Conservation (phyloP, 2,888 invertebrate genomes). For the Polylopha cassiicola region DNA sequence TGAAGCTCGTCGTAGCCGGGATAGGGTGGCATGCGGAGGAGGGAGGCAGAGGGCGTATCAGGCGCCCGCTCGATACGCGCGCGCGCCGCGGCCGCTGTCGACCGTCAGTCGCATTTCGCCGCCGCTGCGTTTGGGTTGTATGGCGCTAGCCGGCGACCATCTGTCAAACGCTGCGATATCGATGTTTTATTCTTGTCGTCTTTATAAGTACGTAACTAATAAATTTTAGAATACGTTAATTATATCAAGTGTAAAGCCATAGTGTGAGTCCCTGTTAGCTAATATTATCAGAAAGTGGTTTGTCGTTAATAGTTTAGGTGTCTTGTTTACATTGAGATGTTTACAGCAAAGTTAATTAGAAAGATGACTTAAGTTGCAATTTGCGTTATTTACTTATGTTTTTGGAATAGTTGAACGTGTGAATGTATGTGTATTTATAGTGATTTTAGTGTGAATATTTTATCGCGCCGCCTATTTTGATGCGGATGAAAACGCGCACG, state of each 20-base stretch:
- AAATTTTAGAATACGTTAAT: constrained; percentile 2
- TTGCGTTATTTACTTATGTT: no score
- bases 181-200: constrained; percentile 48
- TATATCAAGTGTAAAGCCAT: no score
- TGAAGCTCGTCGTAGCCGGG: constrained; percentile 32
- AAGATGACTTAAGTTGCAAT: constrained; percentile 19
- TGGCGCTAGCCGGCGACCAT: constrained; percentile 43
- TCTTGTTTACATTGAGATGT: constrained; percentile 69
- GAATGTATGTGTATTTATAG: constrained; percentile 4
- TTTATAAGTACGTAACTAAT: constrained; percentile 55
- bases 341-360: constrained; percentile 37
- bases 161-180: constrained; percentile 65
- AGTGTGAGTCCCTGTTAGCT: no score
- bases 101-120: constrained; percentile 64
- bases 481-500: constrained; percentile 2
- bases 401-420: no score
- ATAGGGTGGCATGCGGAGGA: constrained; percentile 47
- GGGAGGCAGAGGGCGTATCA: constrained; percentile 55
- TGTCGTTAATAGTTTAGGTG: constrained; percentile 27
- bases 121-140: constrained; percentile 44
- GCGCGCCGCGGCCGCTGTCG: constrained; percentile 52
- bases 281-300: neutral
- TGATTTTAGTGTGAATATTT: constrained; percentile 10
- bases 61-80: constrained; percentile 72
- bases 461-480: constrained; percentile 6